Percentiles rank a stretch among this genome's conserved stretches.
phyloP scores from a whole-genome alignment of 2,888 invertebrate genomes.

The Lasiommata megera region DNA sequence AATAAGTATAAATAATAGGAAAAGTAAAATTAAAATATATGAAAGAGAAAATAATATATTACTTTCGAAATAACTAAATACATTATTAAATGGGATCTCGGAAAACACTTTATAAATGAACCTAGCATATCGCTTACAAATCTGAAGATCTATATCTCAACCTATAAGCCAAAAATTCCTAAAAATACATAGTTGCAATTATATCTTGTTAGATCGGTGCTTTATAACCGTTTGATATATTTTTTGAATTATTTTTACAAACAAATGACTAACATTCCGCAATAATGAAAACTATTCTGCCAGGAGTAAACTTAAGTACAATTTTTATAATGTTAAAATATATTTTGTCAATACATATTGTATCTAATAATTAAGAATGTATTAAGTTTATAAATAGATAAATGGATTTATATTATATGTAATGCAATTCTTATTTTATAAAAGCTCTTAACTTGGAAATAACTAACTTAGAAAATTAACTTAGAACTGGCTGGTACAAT shows the following conservation, averaged over 20 bases:
- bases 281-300: not conserved
- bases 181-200: not conserved
- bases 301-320: conserved; percentile 5
- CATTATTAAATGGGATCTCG: no score
- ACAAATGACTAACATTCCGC: conserved; percentile 11
- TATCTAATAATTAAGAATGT: not conserved
- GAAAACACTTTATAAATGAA: not conserved
- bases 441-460: no score
- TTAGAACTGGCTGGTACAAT: not conserved
- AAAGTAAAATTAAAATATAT: no score
- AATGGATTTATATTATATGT: no score
- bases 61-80: no score
- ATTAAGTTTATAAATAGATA: no score
- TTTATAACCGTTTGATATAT: not conserved
- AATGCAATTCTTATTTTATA: not conserved
- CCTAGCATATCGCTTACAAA: not conserved
- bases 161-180: conserved; percentile 3
- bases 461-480: no score
- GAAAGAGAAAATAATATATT: no score
- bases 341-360: not conserved
- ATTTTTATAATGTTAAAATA: conserved; percentile 7
- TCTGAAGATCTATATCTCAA: not conserved
- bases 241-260: conserved; percentile 12
- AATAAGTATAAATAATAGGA: no score
- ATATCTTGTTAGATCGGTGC: not conserved